A percentile compares a stretch with the other conserved stretches of the same genome.
Conservation (phyloP, 2,113 vertebrate species). For the Amphiprion percula region DNA sequence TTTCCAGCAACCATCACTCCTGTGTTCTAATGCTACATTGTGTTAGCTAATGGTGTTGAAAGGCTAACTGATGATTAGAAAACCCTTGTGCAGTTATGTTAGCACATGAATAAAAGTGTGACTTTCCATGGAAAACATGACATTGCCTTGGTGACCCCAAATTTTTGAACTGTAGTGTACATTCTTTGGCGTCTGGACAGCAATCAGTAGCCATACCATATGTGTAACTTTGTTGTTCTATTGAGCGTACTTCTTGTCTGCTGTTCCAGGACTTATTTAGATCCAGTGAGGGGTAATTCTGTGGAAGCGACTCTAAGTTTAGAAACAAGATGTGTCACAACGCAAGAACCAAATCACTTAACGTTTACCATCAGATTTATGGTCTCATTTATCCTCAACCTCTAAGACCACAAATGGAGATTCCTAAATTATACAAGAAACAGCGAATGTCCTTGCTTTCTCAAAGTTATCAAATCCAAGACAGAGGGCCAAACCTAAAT, state of each 20-base stretch:
- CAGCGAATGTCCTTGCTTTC: slow-evolving; percentile 31
- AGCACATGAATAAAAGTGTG: too few species aligned
- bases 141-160: too few species aligned
- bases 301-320: slow-evolving; percentile 43
- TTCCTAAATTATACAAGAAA: slow-evolving; percentile 50
- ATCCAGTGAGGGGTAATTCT: slow-evolving; percentile 26
- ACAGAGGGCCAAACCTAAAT: slow-evolving; percentile 80
- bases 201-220: too few species aligned
- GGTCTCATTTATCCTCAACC: slow-evolving; percentile 47
- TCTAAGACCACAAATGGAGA: slow-evolving; percentile 67
- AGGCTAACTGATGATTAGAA: too few species aligned
- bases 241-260: background rate
- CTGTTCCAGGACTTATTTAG: slow-evolving; percentile 47
- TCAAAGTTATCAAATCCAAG: slow-evolving; percentile 62
- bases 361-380: slow-evolving; percentile 66
- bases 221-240: background rate
- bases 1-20: too few species aligned
- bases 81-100: too few species aligned
- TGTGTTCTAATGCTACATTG: too few species aligned
- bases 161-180: too few species aligned
- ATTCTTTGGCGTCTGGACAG: too few species aligned
- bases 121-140: too few species aligned
- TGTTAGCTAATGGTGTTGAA: too few species aligned
- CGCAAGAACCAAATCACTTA: slow-evolving; percentile 29
- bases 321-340: slow-evolving; percentile 33